A percentile compares a stretch with the other conserved stretches of the same genome.
Conservation (phyloP, 2,113 vertebrate species). For the Melanocharis versteri region DNA sequence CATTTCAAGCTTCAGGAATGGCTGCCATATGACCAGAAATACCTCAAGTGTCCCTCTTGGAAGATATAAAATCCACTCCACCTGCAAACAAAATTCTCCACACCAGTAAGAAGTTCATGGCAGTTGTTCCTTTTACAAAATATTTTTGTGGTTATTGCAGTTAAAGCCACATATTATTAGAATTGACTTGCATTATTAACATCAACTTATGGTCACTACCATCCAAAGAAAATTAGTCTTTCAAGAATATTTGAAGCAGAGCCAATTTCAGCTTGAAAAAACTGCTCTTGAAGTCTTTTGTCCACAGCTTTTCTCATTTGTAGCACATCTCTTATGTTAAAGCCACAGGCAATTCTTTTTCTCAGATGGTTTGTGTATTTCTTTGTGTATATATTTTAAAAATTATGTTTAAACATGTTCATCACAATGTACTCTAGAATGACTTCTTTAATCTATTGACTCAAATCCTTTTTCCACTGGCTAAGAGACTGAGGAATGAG, state of each 20-base stretch:
- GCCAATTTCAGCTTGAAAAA: not conserved
- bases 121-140: not conserved
- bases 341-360: not conserved
- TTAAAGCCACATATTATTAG: not conserved
- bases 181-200: constrained; percentile 5
- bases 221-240: not conserved
- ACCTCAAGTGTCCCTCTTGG: not conserved
- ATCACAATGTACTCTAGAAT: not conserved
- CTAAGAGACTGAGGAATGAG: not conserved
- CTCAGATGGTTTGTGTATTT: not conserved
- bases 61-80: constrained; percentile 10
- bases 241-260: not conserved
- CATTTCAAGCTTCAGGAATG: not conserved
- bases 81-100: not conserved
- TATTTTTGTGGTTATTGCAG: not conserved
- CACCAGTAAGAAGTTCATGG: not conserved
- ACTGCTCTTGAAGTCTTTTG: not conserved
- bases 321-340: not conserved
- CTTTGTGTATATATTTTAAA: not conserved
- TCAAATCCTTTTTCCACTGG: not conserved
- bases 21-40: not conserved
- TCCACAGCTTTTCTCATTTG: not conserved
- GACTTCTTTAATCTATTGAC: not conserved
- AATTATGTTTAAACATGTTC: not conserved
- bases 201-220: not conserved